These are phyloP conservation scores for Epirrhoe alternata DNA, from an alignment of 2,888 invertebrate genomes.

Conservation along the genomic window DNA sequence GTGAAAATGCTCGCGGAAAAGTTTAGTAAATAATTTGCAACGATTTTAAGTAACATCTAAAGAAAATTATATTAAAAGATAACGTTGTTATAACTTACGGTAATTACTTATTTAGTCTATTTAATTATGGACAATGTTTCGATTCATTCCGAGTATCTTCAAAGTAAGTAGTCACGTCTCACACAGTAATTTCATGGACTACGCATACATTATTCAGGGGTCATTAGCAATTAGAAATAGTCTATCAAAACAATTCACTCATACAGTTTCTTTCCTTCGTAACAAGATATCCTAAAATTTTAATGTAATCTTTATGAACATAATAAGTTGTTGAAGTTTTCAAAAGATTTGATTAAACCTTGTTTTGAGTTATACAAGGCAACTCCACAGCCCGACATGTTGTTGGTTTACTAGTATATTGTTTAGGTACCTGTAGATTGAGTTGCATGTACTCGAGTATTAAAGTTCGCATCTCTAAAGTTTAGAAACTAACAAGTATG, in stretches of 20 bases:
- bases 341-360: conserved; percentile 44
- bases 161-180: too few species aligned
- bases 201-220: conserved; percentile 1
- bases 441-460: conserved; percentile 37
- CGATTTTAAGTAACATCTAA: conserved; percentile 19
- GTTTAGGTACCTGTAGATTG: conserved; percentile 38
- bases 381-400: conserved; percentile 13
- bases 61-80: conserved; percentile 21
- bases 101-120: too few species aligned
- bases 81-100: background rate
- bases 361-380: conserved; percentile 30
- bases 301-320: conserved; percentile 37
- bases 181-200: background rate
- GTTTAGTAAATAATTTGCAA: conserved; percentile 33
- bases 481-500: conserved; percentile 60
- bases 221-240: conserved; percentile 13
- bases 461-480: conserved; percentile 51
- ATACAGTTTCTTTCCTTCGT: conserved; percentile 1
- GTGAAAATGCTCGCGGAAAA: conserved; percentile 30
- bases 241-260: background rate
- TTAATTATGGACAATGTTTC: too few species aligned
- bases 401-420: conserved; percentile 8
- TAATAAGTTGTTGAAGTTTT: conserved; percentile 34
- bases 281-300: conserved; percentile 18
- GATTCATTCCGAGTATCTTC: too few species aligned